A percentile compares a stretch with the other conserved stretches of the same genome.
Conservation (phyloP, 2,888 invertebrate species). For the Lacanobia wlatinum region DNA sequence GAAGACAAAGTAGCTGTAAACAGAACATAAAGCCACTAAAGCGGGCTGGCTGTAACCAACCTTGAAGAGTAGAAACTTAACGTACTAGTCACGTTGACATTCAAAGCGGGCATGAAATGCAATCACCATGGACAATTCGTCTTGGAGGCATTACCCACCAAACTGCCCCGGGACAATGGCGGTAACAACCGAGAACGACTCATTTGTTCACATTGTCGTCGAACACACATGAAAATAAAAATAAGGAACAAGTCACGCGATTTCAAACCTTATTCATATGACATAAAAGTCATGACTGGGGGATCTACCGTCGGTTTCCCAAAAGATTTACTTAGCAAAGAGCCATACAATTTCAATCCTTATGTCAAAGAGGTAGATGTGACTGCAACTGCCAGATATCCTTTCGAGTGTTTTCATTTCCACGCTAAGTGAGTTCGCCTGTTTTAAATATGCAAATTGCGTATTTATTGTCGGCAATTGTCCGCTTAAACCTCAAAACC, state of each 20-base stretch:
- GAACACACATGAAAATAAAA: constrained; percentile 29
- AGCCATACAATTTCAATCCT: constrained; percentile 26
- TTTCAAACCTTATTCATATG: constrained; percentile 22
- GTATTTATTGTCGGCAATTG: constrained; percentile 55
- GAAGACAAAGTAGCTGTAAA: constrained; percentile 34
- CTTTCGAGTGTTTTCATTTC: constrained; percentile 43
- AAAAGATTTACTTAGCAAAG: constrained; percentile 1
- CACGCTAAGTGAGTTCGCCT: constrained; percentile 46
- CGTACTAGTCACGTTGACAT: constrained; percentile 46
- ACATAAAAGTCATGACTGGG: not conserved
- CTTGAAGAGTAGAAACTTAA: constrained; percentile 61
- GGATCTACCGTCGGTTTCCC: not conserved
- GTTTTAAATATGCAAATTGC: constrained; percentile 58
- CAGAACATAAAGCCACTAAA: constrained; percentile 39
- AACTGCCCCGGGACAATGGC: constrained; percentile 54
- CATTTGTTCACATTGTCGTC: constrained; percentile 53
- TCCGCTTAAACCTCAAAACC: constrained; percentile 64
- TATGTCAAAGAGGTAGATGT: constrained; percentile 24
- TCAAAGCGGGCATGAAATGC: constrained; percentile 59
- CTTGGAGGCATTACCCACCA: constrained; percentile 50
- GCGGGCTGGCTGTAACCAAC: constrained; percentile 43
- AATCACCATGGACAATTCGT: constrained; percentile 53
- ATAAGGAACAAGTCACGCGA: constrained; percentile 7
- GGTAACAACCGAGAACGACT: constrained; percentile 51
- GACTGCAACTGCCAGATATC: not conserved